Evolutionary conservation across 35 echinoderm and acorn worm genomes (phyloP).

Genomic region (Patiria miniata): DNA sequence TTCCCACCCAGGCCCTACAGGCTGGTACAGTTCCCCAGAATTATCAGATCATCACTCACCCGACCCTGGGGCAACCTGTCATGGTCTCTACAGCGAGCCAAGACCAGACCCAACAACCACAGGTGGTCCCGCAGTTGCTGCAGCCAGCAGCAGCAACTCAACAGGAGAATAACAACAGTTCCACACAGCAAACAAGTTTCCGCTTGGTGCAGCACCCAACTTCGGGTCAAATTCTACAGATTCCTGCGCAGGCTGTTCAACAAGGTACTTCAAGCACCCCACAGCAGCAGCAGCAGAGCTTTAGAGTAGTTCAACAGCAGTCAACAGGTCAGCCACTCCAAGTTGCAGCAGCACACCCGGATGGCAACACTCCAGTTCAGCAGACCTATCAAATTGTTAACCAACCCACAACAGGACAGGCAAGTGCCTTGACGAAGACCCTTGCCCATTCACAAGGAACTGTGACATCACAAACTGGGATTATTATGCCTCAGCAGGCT

Average conservation of each 20-base stretch:
- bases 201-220: neutral
- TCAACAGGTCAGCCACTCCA: neutral
- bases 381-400: constrained; percentile 5
- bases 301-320: neutral
- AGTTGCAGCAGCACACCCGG: neutral
- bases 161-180: neutral
- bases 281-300: constrained; percentile 23
- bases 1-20: constrained; percentile 36
- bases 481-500: constrained; percentile 28
- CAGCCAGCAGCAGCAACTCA: neutral
- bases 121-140: constrained; percentile 17
- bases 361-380: constrained; percentile 13
- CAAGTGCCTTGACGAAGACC: constrained; percentile 4
- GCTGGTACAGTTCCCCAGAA: constrained; percentile 12
- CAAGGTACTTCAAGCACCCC: neutral
- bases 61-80: neutral
- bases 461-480: neutral
- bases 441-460: neutral
- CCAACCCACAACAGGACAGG: constrained; percentile 15
- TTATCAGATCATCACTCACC: constrained; percentile 16
- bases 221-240: neutral
- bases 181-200: neutral
- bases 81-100: neutral
- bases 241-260: neutral
- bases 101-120: neutral